Base-by-base conservation (phyloP, 2,113 vertebrate species). In the Solea senegalensis region DNA sequence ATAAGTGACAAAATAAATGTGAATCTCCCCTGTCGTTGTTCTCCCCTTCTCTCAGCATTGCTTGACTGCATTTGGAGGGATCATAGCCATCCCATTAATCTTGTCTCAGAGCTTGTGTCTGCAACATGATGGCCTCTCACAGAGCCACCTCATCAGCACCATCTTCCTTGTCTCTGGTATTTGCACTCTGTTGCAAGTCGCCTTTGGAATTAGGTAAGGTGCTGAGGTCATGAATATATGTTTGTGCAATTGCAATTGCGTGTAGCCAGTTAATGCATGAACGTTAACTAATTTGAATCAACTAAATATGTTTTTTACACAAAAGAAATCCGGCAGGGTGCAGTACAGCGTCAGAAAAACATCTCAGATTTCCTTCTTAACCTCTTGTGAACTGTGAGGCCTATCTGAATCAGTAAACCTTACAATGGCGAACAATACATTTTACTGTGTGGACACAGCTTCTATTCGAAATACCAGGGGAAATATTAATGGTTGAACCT, bases 91-190 rank as follows among this genome's bases (percentile, higher is more conserved):
- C 72, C 98, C 98, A 0, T 76, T 99, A 69, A 97, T 99, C 80
- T 87, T 99, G 86, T 96, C 97, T 76, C 93, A 95, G 79, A 94
- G 89, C 1, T 88, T 99, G 72, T 99, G 98, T 82, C 92, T 99
- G 72, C 95, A 97, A 72, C 94, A 97, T 0, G 98, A 99, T n/a
- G 86, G 93, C 6, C 91, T 99, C 82, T 96, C 96, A 3, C 98
- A 99, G 80, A 96, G 96, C 88, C 93, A 96, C 82, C 95, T 99
- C 76, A 97, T 99, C 93, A 96, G 97, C 91, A 98, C 96, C 82
- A 96, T 98, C 57, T 96, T 98, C 94, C 98, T 99, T 9, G 95
- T 98, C 77, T 97, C 98, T 0, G 97, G 97, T 11, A 81, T 99
- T 53, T 99, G 97, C 86, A 98, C 96, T 7, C 91, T 99, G 60